These are phyloP conservation scores for Peromyscus californicus DNA, from an alignment of 2,113 vertebrate species.

Conservation along the genomic window DNA sequence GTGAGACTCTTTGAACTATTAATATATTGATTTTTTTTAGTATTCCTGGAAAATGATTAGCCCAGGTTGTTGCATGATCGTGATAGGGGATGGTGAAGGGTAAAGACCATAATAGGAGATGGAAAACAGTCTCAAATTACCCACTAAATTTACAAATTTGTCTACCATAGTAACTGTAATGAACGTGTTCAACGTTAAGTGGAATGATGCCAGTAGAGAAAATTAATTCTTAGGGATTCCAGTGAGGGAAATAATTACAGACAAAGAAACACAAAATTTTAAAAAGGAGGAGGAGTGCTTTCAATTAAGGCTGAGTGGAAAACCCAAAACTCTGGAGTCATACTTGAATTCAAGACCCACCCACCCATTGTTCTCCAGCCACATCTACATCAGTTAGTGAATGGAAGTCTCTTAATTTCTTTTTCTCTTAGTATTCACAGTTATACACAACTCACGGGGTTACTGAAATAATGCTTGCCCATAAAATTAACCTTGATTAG, in stretches of 20 bases:
- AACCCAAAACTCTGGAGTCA: neutral
- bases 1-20: constrained; percentile 10
- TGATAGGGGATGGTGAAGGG: neutral
- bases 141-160: neutral
- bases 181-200: neutral
- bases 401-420: neutral
- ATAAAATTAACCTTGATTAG: neutral
- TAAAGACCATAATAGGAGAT: neutral
- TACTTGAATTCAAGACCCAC: neutral
- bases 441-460: neutral
- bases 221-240: neutral
- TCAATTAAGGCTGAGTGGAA: neutral
- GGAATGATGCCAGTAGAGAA: neutral
- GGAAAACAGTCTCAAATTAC: neutral
- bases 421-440: neutral
- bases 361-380: neutral
- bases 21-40: neutral
- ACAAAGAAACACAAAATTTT: neutral
- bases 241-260: neutral
- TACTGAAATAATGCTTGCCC: neutral
- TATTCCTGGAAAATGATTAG: neutral
- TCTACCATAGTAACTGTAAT: neutral
- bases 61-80: neutral
- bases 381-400: neutral
- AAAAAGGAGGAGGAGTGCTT: neutral